Evolutionary conservation across 2,113 vertebrate genomes (phyloP).

Genomic region (Lepisosteus oculatus): DNA sequence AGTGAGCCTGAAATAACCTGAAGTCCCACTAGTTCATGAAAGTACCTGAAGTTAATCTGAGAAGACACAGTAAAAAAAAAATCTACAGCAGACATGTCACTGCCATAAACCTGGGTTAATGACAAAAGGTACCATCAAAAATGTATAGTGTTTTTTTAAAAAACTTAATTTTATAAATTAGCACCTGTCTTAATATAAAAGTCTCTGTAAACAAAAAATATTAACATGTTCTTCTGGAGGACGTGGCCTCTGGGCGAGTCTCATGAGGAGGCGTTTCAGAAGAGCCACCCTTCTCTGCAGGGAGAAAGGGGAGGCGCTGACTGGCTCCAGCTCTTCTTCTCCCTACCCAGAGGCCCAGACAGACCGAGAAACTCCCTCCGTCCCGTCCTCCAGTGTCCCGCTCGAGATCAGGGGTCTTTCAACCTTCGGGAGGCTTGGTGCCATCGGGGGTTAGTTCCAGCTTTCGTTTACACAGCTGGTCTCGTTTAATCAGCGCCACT

Average conservation of each 20-base stretch:
- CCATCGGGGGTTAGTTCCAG: too few relatives aligned
- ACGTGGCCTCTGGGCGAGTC: conserved; percentile 27
- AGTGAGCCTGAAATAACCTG: conserved; percentile 22
- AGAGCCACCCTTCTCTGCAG: neutral
- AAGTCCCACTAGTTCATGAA: conserved; percentile 28
- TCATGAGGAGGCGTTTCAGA: conserved; percentile 9
- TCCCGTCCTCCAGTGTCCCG: conserved; percentile 22
- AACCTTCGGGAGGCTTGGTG: too few relatives aligned
- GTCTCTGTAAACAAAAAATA: conserved; percentile 63
- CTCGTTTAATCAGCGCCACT: too few relatives aligned
- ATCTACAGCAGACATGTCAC: conserved; percentile 27
- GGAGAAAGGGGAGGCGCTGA: neutral
- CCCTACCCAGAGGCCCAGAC: conserved; percentile 7
- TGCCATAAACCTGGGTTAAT: conserved; percentile 17
- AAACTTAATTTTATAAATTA: conserved; percentile 53
- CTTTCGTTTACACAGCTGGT: too few relatives aligned
- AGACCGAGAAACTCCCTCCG: conserved; percentile 21
- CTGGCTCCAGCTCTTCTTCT: conserved; percentile 1
- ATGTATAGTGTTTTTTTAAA: conserved; percentile 11
- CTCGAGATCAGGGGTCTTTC: too few relatives aligned
- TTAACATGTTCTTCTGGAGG: conserved; percentile 24
- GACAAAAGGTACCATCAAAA: conserved; percentile 31
- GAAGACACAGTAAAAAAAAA: conserved; percentile 13
- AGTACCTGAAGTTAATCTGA: conserved; percentile 23
- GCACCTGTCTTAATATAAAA: conserved; percentile 42